Evolutionary conservation across 2,797 vertebrate species (phyloP).

Genomic region (Dendrocincla tyrannina): DNA sequence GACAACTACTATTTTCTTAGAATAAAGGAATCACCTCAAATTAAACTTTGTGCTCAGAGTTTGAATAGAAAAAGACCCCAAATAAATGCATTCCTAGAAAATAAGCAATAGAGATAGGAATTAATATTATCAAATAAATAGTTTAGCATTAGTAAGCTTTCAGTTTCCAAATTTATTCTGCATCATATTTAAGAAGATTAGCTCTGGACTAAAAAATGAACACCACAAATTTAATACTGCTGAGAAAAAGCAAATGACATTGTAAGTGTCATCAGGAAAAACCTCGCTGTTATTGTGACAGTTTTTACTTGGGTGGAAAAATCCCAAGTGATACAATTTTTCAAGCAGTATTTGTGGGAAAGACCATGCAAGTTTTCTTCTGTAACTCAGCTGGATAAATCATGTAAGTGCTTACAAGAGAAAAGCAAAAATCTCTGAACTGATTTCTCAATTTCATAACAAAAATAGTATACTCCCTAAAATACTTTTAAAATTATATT

Average conservation of each 20-base stretch:
- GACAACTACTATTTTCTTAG: background rate
- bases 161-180: background rate
- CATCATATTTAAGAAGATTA: background rate
- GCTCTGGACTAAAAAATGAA: background rate
- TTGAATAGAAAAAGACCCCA: background rate
- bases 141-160: background rate
- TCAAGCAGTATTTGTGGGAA: background rate
- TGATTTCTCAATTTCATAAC: background rate
- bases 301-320: background rate
- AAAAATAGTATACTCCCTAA: background rate
- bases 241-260: background rate
- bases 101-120: background rate
- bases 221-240: background rate
- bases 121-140: background rate
- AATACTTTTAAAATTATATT: background rate
- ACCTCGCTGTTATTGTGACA: background rate
- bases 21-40: background rate
- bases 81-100: background rate
- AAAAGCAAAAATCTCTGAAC: background rate
- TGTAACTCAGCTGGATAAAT: background rate
- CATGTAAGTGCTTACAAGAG: background rate
- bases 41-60: background rate
- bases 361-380: background rate
- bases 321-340: background rate
- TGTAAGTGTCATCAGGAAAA: background rate